A percentile compares a stretch with the other conserved stretches of the same genome.
Evolutionary conservation across 2,888 invertebrate species (phyloP).

Genomic region (Trichopoda pennipes): DNA sequence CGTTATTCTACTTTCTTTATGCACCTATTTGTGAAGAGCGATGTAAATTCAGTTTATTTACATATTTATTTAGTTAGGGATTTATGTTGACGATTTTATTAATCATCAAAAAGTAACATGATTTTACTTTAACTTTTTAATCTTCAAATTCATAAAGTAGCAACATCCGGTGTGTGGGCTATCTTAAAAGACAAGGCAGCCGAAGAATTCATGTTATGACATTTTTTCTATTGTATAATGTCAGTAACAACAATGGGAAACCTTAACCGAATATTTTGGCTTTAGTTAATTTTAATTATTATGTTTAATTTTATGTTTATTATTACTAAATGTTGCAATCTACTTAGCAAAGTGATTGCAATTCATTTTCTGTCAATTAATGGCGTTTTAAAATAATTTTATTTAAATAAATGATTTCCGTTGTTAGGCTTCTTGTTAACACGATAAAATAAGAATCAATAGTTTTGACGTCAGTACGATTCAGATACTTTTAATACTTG

Average conservation of each 20-base stretch:
- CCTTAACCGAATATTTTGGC: slow-evolving; percentile 1
- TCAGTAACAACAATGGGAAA: slow-evolving; percentile 13
- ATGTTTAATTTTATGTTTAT: slow-evolving; percentile 18
- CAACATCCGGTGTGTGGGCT: slow-evolving; percentile 67
- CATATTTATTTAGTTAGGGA: not conserved
- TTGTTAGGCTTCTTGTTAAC: slow-evolving; percentile 49
- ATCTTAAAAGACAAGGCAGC: slow-evolving; percentile 56
- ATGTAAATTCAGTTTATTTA: not conserved
- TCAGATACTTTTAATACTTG: no score
- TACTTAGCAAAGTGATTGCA: slow-evolving; percentile 42
- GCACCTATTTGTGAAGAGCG: not conserved
- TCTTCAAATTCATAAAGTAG: slow-evolving; percentile 57
- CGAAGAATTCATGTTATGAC: not conserved
- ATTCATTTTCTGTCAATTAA: slow-evolving; percentile 49
- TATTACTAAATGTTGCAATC: slow-evolving; percentile 56
- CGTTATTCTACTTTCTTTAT: no score
- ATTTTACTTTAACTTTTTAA: slow-evolving; percentile 26
- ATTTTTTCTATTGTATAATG: slow-evolving; percentile 11
- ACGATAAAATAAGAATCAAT: slow-evolving; percentile 43
- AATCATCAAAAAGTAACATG: slow-evolving; percentile 33
- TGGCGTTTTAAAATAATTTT: not conserved
- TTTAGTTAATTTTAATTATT: slow-evolving; percentile 17
- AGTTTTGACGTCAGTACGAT: not conserved
- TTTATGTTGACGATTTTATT: slow-evolving; percentile 25
- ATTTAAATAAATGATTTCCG: slow-evolving; percentile 18